Conservation (phyloP, 2,113 vertebrate genomes). For the Datnioides undecimradiatus region DNA sequence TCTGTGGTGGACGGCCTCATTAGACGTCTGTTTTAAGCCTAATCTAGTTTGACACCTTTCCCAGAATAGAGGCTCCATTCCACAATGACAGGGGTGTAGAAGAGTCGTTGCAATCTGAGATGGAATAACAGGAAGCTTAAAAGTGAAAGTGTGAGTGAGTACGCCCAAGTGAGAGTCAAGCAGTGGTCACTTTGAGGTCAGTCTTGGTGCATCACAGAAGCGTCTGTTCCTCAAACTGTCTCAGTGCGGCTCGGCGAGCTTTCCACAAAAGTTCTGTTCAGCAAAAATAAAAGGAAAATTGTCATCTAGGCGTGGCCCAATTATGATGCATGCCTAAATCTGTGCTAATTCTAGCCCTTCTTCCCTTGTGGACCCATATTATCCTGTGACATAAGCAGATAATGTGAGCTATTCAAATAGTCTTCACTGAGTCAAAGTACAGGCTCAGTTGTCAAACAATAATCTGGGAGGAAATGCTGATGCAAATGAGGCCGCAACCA, state of each 20-base stretch:
- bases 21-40: constrained; percentile 74
- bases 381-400: constrained; percentile 57
- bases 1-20: constrained; percentile 57
- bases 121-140: constrained; percentile 40
- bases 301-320: not conserved
- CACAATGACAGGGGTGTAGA: constrained; percentile 26
- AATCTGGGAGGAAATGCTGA: constrained; percentile 29
- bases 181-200: not conserved
- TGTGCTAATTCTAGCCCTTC: constrained; percentile 5
- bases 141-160: constrained; percentile 23
- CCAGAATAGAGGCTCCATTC: constrained; percentile 64
- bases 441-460: constrained; percentile 43
- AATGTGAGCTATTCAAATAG: constrained; percentile 14
- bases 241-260: not conserved
- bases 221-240: not conserved
- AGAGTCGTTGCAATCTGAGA: constrained; percentile 16
- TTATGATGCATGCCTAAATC: constrained; percentile 31
- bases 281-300: constrained; percentile 17
- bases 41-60: constrained; percentile 75
- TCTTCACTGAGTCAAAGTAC: constrained; percentile 48
- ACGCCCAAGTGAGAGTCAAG: constrained; percentile 1
- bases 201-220: not conserved
- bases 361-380: constrained; percentile 1
- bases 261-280: not conserved
- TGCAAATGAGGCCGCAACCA: not conserved